phyloP scores from a whole-genome alignment of 2,113 vertebrate species.

The Muntiacus reevesi region DNA sequence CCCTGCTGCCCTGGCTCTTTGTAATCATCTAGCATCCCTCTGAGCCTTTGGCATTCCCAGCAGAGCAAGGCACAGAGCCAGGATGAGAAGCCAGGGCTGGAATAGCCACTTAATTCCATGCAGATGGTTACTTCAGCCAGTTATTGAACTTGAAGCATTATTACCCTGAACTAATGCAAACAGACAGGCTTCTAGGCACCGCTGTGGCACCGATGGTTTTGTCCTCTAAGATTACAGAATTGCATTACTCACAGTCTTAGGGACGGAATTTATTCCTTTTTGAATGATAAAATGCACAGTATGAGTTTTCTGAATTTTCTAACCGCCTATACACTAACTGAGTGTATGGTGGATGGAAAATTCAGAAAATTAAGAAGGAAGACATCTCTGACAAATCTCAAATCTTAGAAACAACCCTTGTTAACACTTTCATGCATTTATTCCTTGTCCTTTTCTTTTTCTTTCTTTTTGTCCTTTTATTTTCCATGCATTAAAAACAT shows the following conservation, averaged over 20 bases:
- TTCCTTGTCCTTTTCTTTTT: background rate
- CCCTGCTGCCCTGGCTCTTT: conserved; percentile 12
- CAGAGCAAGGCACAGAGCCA: background rate
- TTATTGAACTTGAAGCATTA: conserved; percentile 29
- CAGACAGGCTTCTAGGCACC: background rate
- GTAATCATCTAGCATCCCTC: background rate
- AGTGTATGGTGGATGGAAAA: background rate
- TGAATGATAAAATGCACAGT: background rate
- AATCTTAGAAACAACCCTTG: background rate
- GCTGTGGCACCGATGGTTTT: background rate
- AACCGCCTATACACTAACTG: background rate
- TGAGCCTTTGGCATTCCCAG: conserved; percentile 14
- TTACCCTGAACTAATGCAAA: background rate
- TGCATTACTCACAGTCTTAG: conserved; percentile 1
- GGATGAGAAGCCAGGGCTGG: background rate
- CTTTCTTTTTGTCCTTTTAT: background rate
- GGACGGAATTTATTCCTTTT: background rate
- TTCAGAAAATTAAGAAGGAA: conserved; percentile 1
- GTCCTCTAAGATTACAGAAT: conserved; percentile 8
- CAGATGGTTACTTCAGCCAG: background rate
- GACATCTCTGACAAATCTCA: background rate
- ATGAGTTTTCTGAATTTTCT: background rate
- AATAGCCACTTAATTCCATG: background rate
- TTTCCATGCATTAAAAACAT: background rate
- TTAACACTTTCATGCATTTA: background rate